Percentiles rank a stretch among this genome's conserved stretches.
These are phyloP conservation scores for Aphaenogaster floridana DNA, from an alignment of 1,140 invertebrate species.

Conservation along the genomic window DNA sequence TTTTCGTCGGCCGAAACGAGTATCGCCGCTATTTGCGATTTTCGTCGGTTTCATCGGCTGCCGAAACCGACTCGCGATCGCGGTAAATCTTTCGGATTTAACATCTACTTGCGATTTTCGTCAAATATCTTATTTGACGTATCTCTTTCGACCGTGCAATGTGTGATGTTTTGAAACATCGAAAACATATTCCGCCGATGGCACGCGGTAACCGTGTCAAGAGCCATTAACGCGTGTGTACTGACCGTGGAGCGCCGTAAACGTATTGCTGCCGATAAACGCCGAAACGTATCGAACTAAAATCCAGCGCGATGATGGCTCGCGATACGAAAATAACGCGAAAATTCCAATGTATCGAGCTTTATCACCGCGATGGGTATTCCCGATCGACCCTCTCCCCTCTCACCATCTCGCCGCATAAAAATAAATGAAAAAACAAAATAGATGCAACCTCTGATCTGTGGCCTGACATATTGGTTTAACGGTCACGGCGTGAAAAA, in stretches of 20 bases:
- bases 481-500: slow-evolving; percentile 44
- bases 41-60: background rate
- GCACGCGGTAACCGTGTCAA: slow-evolving; percentile 24
- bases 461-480: slow-evolving; percentile 45
- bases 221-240: slow-evolving; percentile 38
- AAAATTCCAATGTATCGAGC: slow-evolving; percentile 34
- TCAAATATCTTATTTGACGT: slow-evolving; percentile 9
- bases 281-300: slow-evolving; percentile 46
- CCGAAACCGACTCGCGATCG: background rate
- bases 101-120: background rate
- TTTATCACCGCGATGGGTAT: slow-evolving; percentile 41
- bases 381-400: background rate
- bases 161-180: slow-evolving; percentile 26
- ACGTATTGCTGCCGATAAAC: slow-evolving; percentile 49
- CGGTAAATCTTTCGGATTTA: background rate
- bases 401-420: background rate
- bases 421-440: slow-evolving; percentile 39
- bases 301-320: slow-evolving; percentile 41
- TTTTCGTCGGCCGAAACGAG: background rate
- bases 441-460: slow-evolving; percentile 40
- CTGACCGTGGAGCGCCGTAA: slow-evolving; percentile 22
- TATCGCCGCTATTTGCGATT: background rate
- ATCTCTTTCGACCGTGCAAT: background rate
- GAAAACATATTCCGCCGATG: slow-evolving; percentile 27
- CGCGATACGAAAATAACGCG: slow-evolving; percentile 48